Percentiles rank a stretch among this genome's conserved stretches.
Conservation (phyloP, 2,797 vertebrate species). For the Borostomias antarcticus region DNA sequence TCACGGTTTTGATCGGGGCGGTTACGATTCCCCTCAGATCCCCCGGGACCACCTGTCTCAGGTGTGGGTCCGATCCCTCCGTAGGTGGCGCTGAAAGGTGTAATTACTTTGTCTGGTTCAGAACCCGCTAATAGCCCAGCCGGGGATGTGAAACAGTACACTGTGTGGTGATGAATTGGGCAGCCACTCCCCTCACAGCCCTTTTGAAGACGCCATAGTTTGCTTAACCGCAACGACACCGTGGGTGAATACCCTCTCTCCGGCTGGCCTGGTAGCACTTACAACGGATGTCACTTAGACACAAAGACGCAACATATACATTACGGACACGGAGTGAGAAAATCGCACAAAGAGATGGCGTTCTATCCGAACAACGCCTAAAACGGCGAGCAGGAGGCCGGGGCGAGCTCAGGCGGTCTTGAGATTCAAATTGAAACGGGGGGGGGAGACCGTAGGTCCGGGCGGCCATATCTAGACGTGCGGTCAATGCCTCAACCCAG, state of each 20-base stretch:
- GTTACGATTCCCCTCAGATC: not conserved
- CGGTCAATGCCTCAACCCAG: not conserved
- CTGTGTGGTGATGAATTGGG: constrained; percentile 28
- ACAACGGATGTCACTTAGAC: constrained; percentile 10
- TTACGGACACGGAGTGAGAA: not conserved
- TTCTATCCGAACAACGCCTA: no score
- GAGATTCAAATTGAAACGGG: constrained; percentile 6
- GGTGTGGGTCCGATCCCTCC: constrained; percentile 19
- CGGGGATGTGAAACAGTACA: constrained; percentile 32
- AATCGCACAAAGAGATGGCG: not conserved
- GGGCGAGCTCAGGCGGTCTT: no score
- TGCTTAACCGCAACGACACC: constrained; percentile 24
- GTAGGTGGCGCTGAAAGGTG: constrained; percentile 15
- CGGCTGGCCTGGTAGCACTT: not conserved
- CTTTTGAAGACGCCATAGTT: constrained; percentile 28
- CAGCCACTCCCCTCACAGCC: constrained; percentile 20
- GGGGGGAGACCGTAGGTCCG: constrained; percentile 3
- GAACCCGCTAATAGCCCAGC: constrained; percentile 24
- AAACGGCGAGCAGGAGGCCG: no score
- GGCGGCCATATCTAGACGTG: not conserved
- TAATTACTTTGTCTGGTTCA: constrained; percentile 33
- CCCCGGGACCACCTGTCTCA: constrained; percentile 7
- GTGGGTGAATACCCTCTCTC: not conserved
- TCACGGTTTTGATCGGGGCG: not conserved
- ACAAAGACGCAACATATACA: not conserved